Base-by-base conservation (phyloP, 2,888 invertebrate species). In the Sarcophaga subvicina region DNA sequence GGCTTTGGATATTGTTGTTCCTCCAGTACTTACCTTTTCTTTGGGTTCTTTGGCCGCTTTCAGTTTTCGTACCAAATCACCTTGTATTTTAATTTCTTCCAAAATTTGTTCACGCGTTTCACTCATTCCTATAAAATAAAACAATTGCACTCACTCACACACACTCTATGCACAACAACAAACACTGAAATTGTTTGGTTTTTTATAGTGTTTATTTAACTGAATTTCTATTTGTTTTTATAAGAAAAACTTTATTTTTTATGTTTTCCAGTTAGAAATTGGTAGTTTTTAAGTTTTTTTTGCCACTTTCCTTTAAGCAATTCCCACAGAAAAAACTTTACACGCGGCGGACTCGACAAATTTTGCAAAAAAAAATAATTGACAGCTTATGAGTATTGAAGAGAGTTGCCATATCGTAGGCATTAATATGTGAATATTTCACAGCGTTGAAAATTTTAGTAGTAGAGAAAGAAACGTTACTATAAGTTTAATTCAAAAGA, bases 41-140 rank as follows among this genome's bases (percentile, higher is more conserved):
- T 95, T 95, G 76, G 96, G 95, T 93, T 96, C 97, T 94, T 97
- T 97, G 49, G 96, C 95, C 88, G 96, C 94, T 94, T 98, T 98
- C 88, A 98, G 94, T 94, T 96, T 96, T 91, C 97, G 95, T 75
- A 98, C 97, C 89, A 96, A 93, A 92, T 97, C 97, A 88, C 97
- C 97, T 93, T 98, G 98, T 91, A 94, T 93, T 93, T 95, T 95
- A 89, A 96, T 95, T 91, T 94, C 94, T 90, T 95, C 94, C 91
- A 95, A 94, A 89, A 96, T 91, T 90, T 93, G 93, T 91, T 94
- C 94, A 91, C 94, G 94, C 90, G 91, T 93, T 92, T 94, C 94
- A 92, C 92, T 94, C 94, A 94, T 94, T 90, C 90, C 87, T 84
- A 78, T 4, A 54, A 54, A 54, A 49, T 62, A 80, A 79, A 71